Conservation (phyloP, 2,888 invertebrate genomes). For the Yponomeuta malinellus region DNA sequence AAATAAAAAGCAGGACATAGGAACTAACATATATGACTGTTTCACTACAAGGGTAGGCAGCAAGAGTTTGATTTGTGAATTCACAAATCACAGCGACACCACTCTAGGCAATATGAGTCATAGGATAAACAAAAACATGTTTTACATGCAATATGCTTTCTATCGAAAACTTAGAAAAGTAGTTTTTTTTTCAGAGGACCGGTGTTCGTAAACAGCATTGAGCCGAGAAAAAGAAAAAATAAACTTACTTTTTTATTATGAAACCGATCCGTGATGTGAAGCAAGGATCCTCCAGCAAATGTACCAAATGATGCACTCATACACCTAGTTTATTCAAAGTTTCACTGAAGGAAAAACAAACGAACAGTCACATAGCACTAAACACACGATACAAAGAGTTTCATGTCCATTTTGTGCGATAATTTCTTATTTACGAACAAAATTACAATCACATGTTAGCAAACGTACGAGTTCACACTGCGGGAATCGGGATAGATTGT, state of each 20-base stretch:
- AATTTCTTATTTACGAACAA: conserved; percentile 57
- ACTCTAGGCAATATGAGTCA: neutral
- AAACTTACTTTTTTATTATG: neutral
- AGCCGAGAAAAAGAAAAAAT: neutral
- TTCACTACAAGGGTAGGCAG: too few relatives aligned
- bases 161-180: too few relatives aligned
- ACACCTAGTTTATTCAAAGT: conserved; percentile 24
- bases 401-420: conserved; percentile 60
- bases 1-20: too few relatives aligned
- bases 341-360: conserved; percentile 19
- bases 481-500: neutral
- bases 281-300: neutral
- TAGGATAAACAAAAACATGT: neutral
- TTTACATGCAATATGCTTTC: too few relatives aligned
- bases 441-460: conserved; percentile 56
- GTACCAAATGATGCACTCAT: conserved; percentile 19
- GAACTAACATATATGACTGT: too few relatives aligned
- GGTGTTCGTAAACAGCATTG: neutral
- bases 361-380: conserved; percentile 43
- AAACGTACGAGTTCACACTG: neutral
- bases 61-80: too few relatives aligned
- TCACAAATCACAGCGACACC: too few relatives aligned
- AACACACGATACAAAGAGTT: conserved; percentile 50
- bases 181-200: neutral
- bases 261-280: neutral